Percentiles rank a stretch among this genome's conserved stretches.
Evolutionary conservation across 2,888 invertebrate species (phyloP).

Genomic region (Xanthorhoe designata): DNA sequence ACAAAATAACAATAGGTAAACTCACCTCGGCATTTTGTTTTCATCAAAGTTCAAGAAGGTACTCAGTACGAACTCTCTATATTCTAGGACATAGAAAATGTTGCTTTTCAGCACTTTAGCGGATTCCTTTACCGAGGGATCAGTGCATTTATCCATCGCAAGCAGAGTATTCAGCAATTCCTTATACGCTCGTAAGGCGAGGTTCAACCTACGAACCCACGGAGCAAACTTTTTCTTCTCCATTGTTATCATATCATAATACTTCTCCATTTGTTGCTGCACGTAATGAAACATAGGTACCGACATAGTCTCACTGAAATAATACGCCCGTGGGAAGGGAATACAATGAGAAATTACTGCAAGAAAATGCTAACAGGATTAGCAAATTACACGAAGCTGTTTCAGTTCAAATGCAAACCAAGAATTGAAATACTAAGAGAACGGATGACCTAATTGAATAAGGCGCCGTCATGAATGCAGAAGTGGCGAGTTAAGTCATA

Average conservation of each 20-base stretch:
- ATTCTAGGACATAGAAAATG: slow-evolving; percentile 97
- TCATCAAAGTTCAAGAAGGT: slow-evolving; percentile 94
- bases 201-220: slow-evolving; percentile 95
- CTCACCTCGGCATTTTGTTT: slow-evolving; percentile 93
- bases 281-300: slow-evolving; percentile 97
- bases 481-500: slow-evolving; percentile 26
- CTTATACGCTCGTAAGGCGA: slow-evolving; percentile 91
- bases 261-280: slow-evolving; percentile 95
- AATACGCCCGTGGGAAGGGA: background rate
- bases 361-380: slow-evolving; percentile 30
- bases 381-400: slow-evolving; percentile 18
- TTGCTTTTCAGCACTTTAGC: slow-evolving; percentile 95
- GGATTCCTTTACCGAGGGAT: slow-evolving; percentile 90
- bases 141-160: slow-evolving; percentile 92
- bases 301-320: slow-evolving; percentile 95
- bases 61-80: slow-evolving; percentile 94
- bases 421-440: slow-evolving; percentile 29
- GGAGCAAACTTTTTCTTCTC: slow-evolving; percentile 93
- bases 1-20: slow-evolving; percentile 36
- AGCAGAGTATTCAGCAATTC: slow-evolving; percentile 94
- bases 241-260: slow-evolving; percentile 92
- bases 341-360: slow-evolving; percentile 12
- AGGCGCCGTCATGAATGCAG: slow-evolving; percentile 27
- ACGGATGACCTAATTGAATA: slow-evolving; percentile 34
- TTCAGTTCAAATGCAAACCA: slow-evolving; percentile 26